phyloP scores from a whole-genome alignment of 2,888 invertebrate genomes.

The Priocnemis perturbator region DNA sequence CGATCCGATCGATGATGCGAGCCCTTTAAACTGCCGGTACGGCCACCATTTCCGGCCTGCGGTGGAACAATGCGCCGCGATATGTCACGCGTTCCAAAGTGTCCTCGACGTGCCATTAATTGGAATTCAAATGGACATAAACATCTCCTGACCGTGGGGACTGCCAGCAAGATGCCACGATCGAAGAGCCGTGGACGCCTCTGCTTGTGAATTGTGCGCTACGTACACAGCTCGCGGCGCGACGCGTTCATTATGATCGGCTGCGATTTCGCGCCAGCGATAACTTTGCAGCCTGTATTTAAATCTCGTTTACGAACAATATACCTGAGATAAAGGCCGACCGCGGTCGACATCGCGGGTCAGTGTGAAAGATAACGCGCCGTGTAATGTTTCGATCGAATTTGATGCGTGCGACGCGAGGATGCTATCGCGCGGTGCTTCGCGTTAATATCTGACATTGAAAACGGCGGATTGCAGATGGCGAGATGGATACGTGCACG shows the following conservation, averaged over 20 bases:
- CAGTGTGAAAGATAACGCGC: too few species aligned
- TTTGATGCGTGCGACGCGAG: too few species aligned
- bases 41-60: constrained; percentile 49
- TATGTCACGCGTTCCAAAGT: constrained; percentile 63
- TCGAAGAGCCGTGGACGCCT: constrained; percentile 47
- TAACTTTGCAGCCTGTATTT: too few species aligned
- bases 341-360: too few species aligned
- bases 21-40: constrained; percentile 40
- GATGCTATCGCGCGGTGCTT: too few species aligned
- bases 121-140: constrained; percentile 65
- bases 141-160: constrained; percentile 43
- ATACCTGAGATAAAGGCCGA: not conserved
- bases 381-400: too few species aligned
- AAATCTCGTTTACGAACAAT: constrained; percentile 23
- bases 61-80: constrained; percentile 58
- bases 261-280: too few species aligned
- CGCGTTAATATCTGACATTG: too few species aligned
- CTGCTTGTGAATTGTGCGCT: constrained; percentile 22
- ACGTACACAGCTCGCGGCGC: too few species aligned
- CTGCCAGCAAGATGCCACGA: constrained; percentile 47
- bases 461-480: too few species aligned
- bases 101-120: constrained; percentile 64
- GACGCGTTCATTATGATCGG: too few species aligned
- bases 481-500: too few species aligned
- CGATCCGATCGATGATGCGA: constrained; percentile 40